Evolutionary conservation across 2,797 vertebrate species (phyloP), one percentile per base, ranked within the genome.

Genomic region (Tarsius wallacei): DNA sequence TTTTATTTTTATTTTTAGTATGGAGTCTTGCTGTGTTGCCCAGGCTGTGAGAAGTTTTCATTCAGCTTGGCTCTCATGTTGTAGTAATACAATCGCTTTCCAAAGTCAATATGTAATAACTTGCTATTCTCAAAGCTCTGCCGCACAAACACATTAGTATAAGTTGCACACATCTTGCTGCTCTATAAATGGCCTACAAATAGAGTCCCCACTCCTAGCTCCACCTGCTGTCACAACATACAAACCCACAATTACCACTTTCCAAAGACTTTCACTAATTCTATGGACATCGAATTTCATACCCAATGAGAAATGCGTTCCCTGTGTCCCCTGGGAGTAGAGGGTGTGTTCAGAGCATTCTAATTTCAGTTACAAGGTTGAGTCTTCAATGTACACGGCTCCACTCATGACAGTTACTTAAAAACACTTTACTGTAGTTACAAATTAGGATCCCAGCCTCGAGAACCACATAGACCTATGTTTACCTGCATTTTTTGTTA

Each of bases 141-240:
- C 59, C 83, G 33, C 10, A 13, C 77, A 95, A 66, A 83, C 70
- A 73, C 53, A 22, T 19, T 74, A 70, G 53, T n/a, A 6, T 42
- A 84, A 86, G 66, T 55, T 55, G 57, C 68, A 36, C 21, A 49
- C 3, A 28, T 36, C 73, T 83, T 88, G 16, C 68, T 96, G 83
- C 94, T 97, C 94, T 96, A 96, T 81, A 85, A 96, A 88, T 51
- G 83, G 31, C 88, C 96, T 71, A 97, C 95, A 97, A 97, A 94
- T 14, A 93, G 53, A 97, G 63, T 88, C 97, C 96, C 93, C 96
- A 78, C 97, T 26, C 63, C 78, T 77, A 98, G 98, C 98, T 98
- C 98, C 98, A 98, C 96, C 98, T 98, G 97, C 98, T 98, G 98
- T 97, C 95, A 97, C 66, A 97, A 90, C 21, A 90, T 28, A 96